Conservation (phyloP, 2,113 vertebrate genomes). For the Nansenia antarctica region DNA sequence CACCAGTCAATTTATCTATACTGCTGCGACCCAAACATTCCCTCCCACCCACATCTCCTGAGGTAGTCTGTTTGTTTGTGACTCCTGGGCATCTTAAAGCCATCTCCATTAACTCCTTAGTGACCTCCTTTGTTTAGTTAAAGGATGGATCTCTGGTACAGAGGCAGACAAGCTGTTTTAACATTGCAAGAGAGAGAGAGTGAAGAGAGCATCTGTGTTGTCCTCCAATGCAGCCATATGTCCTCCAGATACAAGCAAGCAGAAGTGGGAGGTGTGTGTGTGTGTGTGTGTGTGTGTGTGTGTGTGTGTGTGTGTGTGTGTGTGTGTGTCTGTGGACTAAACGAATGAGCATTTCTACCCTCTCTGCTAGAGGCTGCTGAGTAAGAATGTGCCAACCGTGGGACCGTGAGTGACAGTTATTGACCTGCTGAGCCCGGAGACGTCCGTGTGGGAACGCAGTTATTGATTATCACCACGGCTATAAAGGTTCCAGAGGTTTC, state of each 20-base stretch:
- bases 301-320: too few species aligned
- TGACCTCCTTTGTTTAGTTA: background rate
- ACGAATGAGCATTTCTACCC: background rate
- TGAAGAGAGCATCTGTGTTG: background rate
- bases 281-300: too few species aligned
- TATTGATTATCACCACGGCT: slow-evolving; percentile 75
- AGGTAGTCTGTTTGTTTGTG: background rate
- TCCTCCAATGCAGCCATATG: background rate
- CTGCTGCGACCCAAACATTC: slow-evolving; percentile 23
- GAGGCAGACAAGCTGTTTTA: background rate
- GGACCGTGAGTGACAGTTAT: slow-evolving; percentile 75
- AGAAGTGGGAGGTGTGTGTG: background rate
- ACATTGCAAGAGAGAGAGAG: background rate
- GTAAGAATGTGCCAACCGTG: slow-evolving; percentile 64
- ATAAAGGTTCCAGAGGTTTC: slow-evolving; percentile 71
- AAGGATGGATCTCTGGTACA: background rate
- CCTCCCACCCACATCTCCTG: slow-evolving; percentile 11
- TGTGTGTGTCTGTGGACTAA: too few species aligned
- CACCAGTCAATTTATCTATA: slow-evolving; percentile 50
- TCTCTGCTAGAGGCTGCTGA: slow-evolving; percentile 61
- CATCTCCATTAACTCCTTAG: background rate
- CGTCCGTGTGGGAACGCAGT: slow-evolving; percentile 65
- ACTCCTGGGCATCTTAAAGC: background rate
- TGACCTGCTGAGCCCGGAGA: slow-evolving; percentile 70
- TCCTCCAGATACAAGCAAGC: background rate